Evolutionary conservation across 2,888 invertebrate species (phyloP), one percentile per base, ranked within the genome.

Genomic region (Mythimna ferrago): DNA sequence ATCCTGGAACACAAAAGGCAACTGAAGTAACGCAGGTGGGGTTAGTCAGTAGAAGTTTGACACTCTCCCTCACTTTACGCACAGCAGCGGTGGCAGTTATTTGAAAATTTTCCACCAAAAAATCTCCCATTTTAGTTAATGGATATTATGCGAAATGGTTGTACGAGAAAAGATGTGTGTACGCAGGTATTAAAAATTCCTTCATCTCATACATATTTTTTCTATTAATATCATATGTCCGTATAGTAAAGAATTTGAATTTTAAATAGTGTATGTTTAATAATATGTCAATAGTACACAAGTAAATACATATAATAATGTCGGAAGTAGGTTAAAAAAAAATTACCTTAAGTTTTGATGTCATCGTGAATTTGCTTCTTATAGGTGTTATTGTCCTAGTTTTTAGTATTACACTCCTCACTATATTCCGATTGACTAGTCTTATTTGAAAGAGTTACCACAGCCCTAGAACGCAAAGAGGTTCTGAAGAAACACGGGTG

Each of bases 261-360:
- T 44, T 69, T 41, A n/a, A 35, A 62, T 57, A 62, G 16, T 53
- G 11, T 56, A 9, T n/a, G 5, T 32, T 19, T 35, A 10, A 51
- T 19, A 48, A 16, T 48, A 48, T 16, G 48, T 48, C 48, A 63
- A n/a, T 5, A 61, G 14, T 38, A 41, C 26, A 51, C 19, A n/a
- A n/a, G n/a, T 53, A n/a, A n/a, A 32, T 32, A 32, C n/a, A n/a
- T 2, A 53, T n/a, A 7, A n/a, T n/a, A 53, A 53, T 53, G 7
- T 9, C 6, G n/a, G 9, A 0, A 0, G n/a, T n/a, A n/a, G 19
- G n/a, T 3, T 19, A 35, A 7, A 65, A 74, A 38, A 19, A 56
- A 16, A 5, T 11, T 71, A 79, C 80, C 64, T 79, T 6, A 61
- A 62, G 3, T 70, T 56, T 41, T 6, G 14, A 62, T 16, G 3